These are phyloP conservation scores for Phortica variegata DNA, from an alignment of 1,140 invertebrate genomes.

Conservation along the genomic window DNA sequence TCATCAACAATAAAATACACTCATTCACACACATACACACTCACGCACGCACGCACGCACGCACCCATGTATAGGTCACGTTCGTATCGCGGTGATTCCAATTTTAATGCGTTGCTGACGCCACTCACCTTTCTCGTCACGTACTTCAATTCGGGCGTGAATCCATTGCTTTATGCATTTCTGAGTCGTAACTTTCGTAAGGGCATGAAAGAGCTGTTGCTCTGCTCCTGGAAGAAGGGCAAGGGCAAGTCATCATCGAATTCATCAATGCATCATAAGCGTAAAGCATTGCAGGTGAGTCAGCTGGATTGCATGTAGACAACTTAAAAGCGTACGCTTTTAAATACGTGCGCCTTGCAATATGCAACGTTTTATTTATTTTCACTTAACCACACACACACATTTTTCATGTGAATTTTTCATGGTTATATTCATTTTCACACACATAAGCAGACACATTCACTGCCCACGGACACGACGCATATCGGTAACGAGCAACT, in stretches of 20 bases:
- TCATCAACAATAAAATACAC: background rate
- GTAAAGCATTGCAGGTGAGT: conserved; percentile 51
- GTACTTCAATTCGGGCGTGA: conserved; percentile 82
- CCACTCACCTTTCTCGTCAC: conserved; percentile 81
- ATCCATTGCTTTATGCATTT: conserved; percentile 82
- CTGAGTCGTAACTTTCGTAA: conserved; percentile 76
- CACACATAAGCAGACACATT: conserved; percentile 42
- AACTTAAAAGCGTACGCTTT: background rate
- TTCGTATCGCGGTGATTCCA: conserved; percentile 65
- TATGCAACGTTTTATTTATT: background rate
- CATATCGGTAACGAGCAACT: conserved; percentile 56
- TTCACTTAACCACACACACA: conserved; percentile 3
- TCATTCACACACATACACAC: background rate
- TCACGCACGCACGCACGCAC: background rate
- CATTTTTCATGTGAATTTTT: background rate
- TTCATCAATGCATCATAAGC: conserved; percentile 53
- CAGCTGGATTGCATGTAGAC: background rate
- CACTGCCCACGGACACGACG: conserved; percentile 54
- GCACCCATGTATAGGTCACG: conserved; percentile 61
- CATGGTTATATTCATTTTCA: background rate
- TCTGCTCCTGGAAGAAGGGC: conserved; percentile 60
- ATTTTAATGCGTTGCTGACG: conserved; percentile 74
- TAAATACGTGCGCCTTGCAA: no score
- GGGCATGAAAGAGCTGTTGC: conserved; percentile 68
- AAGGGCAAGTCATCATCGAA: conserved; percentile 55